Percentiles rank a stretch among this genome's conserved stretches.
Evolutionary conservation across 2,888 invertebrate genomes (phyloP).

Genomic region (Parasteatoda lunata): DNA sequence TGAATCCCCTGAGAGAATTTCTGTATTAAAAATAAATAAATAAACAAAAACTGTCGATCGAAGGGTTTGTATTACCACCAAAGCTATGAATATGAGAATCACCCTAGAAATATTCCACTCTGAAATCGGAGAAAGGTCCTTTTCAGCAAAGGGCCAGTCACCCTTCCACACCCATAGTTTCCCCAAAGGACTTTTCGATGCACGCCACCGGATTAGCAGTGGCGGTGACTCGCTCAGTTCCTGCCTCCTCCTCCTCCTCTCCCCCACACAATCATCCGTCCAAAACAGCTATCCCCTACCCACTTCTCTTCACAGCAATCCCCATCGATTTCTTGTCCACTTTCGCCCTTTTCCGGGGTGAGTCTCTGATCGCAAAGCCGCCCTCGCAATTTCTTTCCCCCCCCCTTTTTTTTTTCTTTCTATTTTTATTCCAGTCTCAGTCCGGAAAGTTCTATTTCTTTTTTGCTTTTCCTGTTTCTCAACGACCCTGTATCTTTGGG

Average conservation of each 20-base stretch:
- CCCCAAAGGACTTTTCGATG: slow-evolving; percentile 24
- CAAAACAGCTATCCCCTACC: too few relatives aligned
- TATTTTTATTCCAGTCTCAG: background rate
- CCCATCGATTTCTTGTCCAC: slow-evolving; percentile 2
- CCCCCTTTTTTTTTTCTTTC: background rate
- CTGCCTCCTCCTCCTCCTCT: background rate
- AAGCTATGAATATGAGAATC: slow-evolving; percentile 4
- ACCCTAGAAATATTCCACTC: background rate
- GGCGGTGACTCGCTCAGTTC: slow-evolving; percentile 5
- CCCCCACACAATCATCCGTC: background rate
- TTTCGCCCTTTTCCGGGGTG: background rate
- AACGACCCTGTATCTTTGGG: background rate
- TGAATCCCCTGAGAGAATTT: too few relatives aligned
- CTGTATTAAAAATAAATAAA: too few relatives aligned
- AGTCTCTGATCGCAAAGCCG: slow-evolving; percentile 2
- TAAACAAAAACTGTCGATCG: too few relatives aligned
- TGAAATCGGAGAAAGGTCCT: too few relatives aligned
- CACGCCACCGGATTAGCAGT: slow-evolving; percentile 35
- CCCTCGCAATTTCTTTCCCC: background rate
- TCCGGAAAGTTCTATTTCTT: background rate
- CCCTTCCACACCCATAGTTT: background rate
- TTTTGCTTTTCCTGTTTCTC: background rate
- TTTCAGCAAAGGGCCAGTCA: background rate
- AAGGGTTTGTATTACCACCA: too few relatives aligned
- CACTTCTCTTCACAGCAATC: background rate